phyloP scores from a whole-genome alignment of 1,140 invertebrate species.

The Lordiphosa collinella region DNA sequence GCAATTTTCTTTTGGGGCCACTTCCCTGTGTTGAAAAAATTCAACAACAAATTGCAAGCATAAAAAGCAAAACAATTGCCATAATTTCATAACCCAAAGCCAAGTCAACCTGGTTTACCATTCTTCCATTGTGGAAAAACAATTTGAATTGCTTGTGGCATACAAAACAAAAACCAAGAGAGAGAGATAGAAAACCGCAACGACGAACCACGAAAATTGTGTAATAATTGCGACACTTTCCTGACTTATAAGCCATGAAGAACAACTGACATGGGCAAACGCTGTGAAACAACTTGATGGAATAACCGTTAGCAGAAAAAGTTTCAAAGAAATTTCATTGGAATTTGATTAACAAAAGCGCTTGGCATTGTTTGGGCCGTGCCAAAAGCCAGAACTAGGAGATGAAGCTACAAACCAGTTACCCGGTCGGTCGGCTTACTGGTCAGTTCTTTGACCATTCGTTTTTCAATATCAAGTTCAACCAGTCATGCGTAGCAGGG shows the following conservation, averaged over 20 bases:
- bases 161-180: slow-evolving; percentile 28
- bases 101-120: slow-evolving; percentile 46
- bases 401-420: slow-evolving; percentile 45
- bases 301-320: slow-evolving; percentile 30
- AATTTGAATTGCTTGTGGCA: slow-evolving; percentile 52
- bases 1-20: slow-evolving; percentile 38
- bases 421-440: slow-evolving; percentile 1
- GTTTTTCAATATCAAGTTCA: slow-evolving; percentile 71
- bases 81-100: slow-evolving; percentile 65
- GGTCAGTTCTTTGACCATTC: slow-evolving; percentile 52
- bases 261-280: slow-evolving; percentile 15
- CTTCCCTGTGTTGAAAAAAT: slow-evolving; percentile 31
- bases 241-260: slow-evolving; percentile 39
- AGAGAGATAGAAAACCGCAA: slow-evolving; percentile 15
- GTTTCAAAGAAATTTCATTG: slow-evolving; percentile 32
- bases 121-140: slow-evolving; percentile 48
- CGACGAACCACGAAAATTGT: slow-evolving; percentile 49
- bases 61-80: slow-evolving; percentile 60
- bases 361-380: slow-evolving; percentile 31
- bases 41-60: slow-evolving; percentile 20
- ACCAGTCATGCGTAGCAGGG: slow-evolving; percentile 49
- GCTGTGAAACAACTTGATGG: slow-evolving; percentile 25
- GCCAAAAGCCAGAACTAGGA: slow-evolving; percentile 17
- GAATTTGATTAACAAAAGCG: slow-evolving; percentile 32
- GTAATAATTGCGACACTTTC: slow-evolving; percentile 72